Percentiles rank a stretch among this genome's conserved stretches.
These are phyloP conservation scores for Pteropus rufus DNA, from an alignment of 2,797 vertebrate genomes.

Conservation along the genomic window DNA sequence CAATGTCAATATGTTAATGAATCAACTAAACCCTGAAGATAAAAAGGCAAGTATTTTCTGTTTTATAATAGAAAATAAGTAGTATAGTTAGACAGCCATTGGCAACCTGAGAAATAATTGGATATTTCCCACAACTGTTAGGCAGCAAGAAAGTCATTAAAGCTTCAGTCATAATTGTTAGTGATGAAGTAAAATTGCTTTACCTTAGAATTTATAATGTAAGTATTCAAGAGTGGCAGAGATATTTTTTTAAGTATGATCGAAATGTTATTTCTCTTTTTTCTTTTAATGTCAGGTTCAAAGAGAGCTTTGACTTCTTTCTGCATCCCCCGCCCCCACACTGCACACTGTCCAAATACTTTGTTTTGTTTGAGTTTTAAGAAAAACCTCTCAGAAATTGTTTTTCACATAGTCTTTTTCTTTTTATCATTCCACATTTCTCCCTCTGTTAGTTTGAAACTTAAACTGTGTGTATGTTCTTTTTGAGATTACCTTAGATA, in stretches of 20 bases:
- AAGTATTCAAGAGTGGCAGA: slow-evolving; percentile 33
- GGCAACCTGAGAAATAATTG: slow-evolving; percentile 25
- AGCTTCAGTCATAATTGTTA: slow-evolving; percentile 18
- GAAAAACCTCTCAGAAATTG: not conserved
- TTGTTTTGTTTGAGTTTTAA: slow-evolving; percentile 27
- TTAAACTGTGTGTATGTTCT: not conserved
- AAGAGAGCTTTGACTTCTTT: slow-evolving; percentile 36
- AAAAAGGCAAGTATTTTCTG: slow-evolving; percentile 89
- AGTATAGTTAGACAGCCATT: not conserved
- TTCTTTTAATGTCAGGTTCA: not conserved
- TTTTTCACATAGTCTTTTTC: not conserved
- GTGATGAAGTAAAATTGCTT: slow-evolving; percentile 19
- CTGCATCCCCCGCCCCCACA: not conserved
- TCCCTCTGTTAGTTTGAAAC: slow-evolving; percentile 14
- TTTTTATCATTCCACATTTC: slow-evolving; percentile 8
- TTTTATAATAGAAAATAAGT: slow-evolving; percentile 39
- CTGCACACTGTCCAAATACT: not conserved
- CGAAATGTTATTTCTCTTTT: slow-evolving; percentile 31
- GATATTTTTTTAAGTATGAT: slow-evolving; percentile 13
- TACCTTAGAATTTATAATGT: slow-evolving; percentile 18
- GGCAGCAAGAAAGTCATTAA: not conserved
- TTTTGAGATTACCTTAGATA: slow-evolving; percentile 1
- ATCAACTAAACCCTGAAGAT: slow-evolving; percentile 92
- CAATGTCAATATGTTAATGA: slow-evolving; percentile 94
- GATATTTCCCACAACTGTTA: not conserved